These are phyloP conservation scores for Cherax quadricarinatus DNA, from an alignment of 1,140 invertebrate genomes.

Conservation along the genomic window DNA sequence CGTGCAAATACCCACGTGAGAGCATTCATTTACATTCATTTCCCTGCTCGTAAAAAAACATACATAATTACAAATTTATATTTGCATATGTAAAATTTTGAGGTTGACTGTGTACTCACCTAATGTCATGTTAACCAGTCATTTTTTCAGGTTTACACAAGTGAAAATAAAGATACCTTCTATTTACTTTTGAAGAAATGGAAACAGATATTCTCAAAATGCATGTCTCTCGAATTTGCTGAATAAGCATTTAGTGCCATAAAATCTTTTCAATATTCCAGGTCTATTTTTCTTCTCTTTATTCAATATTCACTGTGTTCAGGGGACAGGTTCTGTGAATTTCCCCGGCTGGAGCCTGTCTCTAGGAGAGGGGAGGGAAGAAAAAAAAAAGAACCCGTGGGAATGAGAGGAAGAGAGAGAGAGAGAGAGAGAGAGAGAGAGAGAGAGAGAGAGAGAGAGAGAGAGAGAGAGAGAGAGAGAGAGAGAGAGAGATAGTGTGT, in stretches of 20 bases:
- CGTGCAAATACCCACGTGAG: no score
- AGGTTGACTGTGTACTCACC: background rate
- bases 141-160: no score
- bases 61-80: background rate
- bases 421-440: background rate
- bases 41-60: background rate
- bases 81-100: background rate
- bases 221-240: background rate
- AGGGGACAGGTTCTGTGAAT: background rate
- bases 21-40: background rate
- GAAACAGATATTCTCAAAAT: background rate
- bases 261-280: constrained; percentile 13
- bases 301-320: background rate
- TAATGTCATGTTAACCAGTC: no score
- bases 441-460: background rate
- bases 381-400: background rate
- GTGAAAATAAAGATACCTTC: background rate
- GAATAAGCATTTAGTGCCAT: background rate
- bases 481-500: background rate
- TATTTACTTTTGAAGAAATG: background rate
- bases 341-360: background rate
- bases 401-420: background rate
- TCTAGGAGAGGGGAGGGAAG: background rate
- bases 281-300: constrained; percentile 2
- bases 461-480: no score